Conservation (phyloP, 1,140 invertebrate genomes). For the Lethrus apterus region DNA sequence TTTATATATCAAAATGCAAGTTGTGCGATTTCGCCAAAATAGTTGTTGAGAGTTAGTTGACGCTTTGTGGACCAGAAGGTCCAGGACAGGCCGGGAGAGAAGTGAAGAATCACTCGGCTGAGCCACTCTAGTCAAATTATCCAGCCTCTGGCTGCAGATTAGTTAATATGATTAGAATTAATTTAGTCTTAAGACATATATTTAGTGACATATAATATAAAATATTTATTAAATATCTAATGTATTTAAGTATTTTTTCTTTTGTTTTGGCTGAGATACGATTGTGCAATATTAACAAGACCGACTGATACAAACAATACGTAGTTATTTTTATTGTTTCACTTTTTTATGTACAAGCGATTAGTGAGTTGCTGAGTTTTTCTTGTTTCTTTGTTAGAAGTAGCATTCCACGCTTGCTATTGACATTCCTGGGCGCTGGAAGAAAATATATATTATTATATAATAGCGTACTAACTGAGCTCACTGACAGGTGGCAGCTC, state of each 20-base stretch:
- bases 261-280: constrained; percentile 34
- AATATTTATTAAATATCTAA: constrained; percentile 37
- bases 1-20: constrained; percentile 36
- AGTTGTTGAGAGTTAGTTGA: constrained; percentile 39
- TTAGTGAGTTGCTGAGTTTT: too few species aligned
- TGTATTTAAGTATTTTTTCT: constrained; percentile 33
- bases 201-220: constrained; percentile 34
- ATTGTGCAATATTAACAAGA: constrained; percentile 40
- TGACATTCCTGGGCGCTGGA: constrained; percentile 33
- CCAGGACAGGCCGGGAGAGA: constrained; percentile 16
- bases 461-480: constrained; percentile 20
- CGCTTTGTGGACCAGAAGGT: constrained; percentile 31
- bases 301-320: constrained; percentile 29
- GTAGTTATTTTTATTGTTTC: constrained; percentile 27
- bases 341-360: too few species aligned
- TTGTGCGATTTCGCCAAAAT: constrained; percentile 37
- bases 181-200: constrained; percentile 38
- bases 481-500: constrained; percentile 22
- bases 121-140: constrained; percentile 43
- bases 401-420: constrained; percentile 34
- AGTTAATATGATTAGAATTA: constrained; percentile 39
- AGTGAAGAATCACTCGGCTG: constrained; percentile 28
- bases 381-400: constrained; percentile 28
- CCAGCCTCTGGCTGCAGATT: constrained; percentile 30
- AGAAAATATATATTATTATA: constrained; percentile 17